Evolutionary conservation across 2,113 vertebrate species (phyloP).

Genomic region (Tachysurus fulvidraco): DNA sequence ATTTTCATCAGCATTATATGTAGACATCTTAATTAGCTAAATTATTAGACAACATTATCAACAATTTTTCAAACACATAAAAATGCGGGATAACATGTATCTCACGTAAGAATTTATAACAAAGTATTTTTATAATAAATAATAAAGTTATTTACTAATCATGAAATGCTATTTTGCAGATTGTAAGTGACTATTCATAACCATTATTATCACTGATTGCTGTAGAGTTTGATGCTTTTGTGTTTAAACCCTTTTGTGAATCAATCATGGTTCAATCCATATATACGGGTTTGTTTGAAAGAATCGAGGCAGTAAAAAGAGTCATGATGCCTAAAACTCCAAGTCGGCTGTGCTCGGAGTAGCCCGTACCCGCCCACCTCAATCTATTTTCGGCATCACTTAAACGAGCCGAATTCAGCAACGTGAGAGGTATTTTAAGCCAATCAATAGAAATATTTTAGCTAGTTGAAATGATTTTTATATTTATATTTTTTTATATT

Average conservation of each 20-base stretch:
- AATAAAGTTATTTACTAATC: not conserved
- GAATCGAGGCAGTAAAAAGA: constrained; percentile 22
- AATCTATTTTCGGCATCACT: constrained; percentile 47
- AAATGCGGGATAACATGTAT: not conserved
- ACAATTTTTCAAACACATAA: not conserved
- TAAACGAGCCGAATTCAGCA: not conserved
- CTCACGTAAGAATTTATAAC: not conserved
- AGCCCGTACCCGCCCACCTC: constrained; percentile 29
- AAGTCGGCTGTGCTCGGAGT: constrained; percentile 29
- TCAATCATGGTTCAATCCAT: not conserved
- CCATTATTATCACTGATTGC: not conserved
- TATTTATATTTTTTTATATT: not conserved
- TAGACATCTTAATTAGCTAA: not conserved
- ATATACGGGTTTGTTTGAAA: not conserved
- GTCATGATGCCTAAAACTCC: constrained; percentile 4
- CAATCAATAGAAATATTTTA: constrained; percentile 41
- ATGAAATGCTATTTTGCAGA: not conserved
- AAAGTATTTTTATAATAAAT: too few species aligned
- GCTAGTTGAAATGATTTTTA: constrained; percentile 11
- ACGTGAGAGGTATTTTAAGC: constrained; percentile 23
- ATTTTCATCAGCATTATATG: not conserved
- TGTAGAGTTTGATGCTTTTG: not conserved
- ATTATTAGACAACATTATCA: not conserved
- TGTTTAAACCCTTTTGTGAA: not conserved
- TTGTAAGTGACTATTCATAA: not conserved